Base-by-base conservation (phyloP, 1,140 invertebrate species). In the Mactra quadrangularis region DNA sequence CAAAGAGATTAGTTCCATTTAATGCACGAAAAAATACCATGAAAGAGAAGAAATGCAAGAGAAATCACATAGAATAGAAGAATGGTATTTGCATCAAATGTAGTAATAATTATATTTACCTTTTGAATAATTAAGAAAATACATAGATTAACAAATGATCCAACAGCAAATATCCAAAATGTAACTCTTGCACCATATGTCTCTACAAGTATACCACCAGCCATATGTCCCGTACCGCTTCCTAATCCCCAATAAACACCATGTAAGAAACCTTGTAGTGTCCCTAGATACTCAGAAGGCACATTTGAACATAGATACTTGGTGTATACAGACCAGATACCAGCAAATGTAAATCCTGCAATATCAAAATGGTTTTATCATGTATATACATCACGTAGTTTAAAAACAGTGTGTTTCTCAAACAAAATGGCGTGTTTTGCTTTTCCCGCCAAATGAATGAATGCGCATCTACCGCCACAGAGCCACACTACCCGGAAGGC, bases 161-260 rank as follows among this genome's bases (percentile, higher is more conserved):
- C 85, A 25, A 29, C 55, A 19, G 85, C 82, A 64, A 86, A 86
- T 19, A 82, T 74, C 85, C 85, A 84, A 50, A 86, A 86, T 13
- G 83, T 86, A 15, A 66, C 35, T 25, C 57, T 47, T 4, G 85
- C 85, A 0, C 85, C 85, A 19, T 75, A 29, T 17, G 57, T 68
- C 22, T 86, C 64, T 2, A 84, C 79, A 6, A 78, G 29, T 1
- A 86, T 53, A 9, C 85, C 85, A 38, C 82, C 83, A 13, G 83
- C 59, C 75, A 86, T 75, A 59, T 53, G 38, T 55, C 85, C 85
- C 22, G 78, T 74, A 17, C 85, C 85, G 11, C 78, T 62, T 2
- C 85, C 85, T 13, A 87, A 53, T 19, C 85, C 85, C 85, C 85
- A 87, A 41, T 84, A 87, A 13, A 87, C 78, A 6, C 85, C 85